Percentiles rank a stretch among this genome's conserved stretches.
Conservation (phyloP, 1,140 invertebrate species). For the Gonioctena quinquepunctata region DNA sequence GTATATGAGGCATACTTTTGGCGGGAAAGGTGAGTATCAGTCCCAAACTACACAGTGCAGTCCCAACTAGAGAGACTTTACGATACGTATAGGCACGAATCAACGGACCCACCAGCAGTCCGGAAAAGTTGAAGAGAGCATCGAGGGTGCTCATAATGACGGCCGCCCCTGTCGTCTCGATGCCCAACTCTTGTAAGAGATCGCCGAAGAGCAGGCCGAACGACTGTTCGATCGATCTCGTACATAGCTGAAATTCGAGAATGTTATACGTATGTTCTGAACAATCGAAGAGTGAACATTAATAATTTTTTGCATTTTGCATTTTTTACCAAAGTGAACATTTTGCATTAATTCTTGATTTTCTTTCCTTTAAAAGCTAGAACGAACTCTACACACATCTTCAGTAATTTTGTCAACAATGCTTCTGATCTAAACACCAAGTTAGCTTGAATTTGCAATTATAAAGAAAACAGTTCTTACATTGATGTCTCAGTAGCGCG, state of each 20-base stretch:
- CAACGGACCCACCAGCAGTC: conserved; percentile 72
- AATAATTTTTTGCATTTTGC: too few relatives aligned
- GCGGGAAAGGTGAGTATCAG: conserved; percentile 70
- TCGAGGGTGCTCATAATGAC: conserved; percentile 74
- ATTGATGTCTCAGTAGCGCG: too few relatives aligned
- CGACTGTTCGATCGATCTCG: conserved; percentile 75
- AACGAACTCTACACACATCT: too few relatives aligned
- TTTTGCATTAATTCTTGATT: too few relatives aligned
- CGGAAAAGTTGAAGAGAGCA: conserved; percentile 76
- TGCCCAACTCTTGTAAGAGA: conserved; percentile 65
- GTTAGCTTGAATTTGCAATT: too few relatives aligned
- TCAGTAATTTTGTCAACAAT: too few relatives aligned
- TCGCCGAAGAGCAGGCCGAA: conserved; percentile 78
- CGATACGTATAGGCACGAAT: conserved; percentile 74
- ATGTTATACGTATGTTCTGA: too few relatives aligned
- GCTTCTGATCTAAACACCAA: too few relatives aligned
- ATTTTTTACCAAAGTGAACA: too few relatives aligned
- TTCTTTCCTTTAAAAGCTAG: too few relatives aligned
- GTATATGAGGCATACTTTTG: conserved; percentile 70
- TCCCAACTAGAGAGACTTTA: conserved; percentile 72
- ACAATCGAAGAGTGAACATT: too few relatives aligned
- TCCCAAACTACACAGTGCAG: conserved; percentile 65
- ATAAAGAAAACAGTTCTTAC: too few relatives aligned
- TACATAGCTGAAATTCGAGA: conserved; percentile 71
- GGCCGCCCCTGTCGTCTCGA: conserved; percentile 72